These are phyloP conservation scores for Hololepta plana DNA, from an alignment of 2,888 invertebrate species.

Conservation along the genomic window DNA sequence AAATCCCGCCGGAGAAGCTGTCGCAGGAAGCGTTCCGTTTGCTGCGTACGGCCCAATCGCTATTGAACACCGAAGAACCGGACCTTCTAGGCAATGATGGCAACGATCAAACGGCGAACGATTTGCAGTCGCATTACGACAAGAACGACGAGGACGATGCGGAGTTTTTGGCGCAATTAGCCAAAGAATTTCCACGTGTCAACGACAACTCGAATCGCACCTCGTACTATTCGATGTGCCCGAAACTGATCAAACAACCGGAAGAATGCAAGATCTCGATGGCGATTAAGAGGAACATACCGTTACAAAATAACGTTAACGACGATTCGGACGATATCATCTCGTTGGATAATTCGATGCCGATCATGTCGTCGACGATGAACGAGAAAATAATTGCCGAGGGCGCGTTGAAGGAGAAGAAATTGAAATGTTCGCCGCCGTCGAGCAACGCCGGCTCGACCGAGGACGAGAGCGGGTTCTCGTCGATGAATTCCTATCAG, in stretches of 20 bases:
- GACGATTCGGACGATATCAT: constrained; percentile 8
- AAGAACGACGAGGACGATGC: constrained; percentile 17
- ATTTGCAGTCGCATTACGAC: constrained; percentile 13
- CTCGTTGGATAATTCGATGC: constrained; percentile 10
- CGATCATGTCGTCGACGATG: constrained; percentile 8
- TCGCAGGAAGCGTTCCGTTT: constrained; percentile 48
- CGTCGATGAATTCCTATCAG: constrained; percentile 70
- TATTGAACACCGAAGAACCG: constrained; percentile 43
- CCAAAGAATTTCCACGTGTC: constrained; percentile 22
- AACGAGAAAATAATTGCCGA: constrained; percentile 8
- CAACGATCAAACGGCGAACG: constrained; percentile 3
- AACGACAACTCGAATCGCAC: constrained; percentile 16
- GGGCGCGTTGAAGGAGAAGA: constrained; percentile 10
- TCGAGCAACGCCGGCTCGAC: constrained; percentile 24
- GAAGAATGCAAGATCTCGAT: constrained; percentile 13
- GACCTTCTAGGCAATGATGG: constrained; percentile 26
- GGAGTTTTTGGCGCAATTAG: constrained; percentile 23
- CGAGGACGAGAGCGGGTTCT: constrained; percentile 74
- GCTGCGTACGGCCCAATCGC: constrained; percentile 43
- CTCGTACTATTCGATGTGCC: constrained; percentile 20
- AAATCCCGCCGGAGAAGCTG: constrained; percentile 40
- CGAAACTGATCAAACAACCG: constrained; percentile 16
- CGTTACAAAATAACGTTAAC: constrained; percentile 17
- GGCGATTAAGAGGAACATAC: constrained; percentile 22
- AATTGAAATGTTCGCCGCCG: constrained; percentile 14